Evolutionary conservation across 2,888 invertebrate genomes (phyloP).

Genomic region (Cerastis leucographa): DNA sequence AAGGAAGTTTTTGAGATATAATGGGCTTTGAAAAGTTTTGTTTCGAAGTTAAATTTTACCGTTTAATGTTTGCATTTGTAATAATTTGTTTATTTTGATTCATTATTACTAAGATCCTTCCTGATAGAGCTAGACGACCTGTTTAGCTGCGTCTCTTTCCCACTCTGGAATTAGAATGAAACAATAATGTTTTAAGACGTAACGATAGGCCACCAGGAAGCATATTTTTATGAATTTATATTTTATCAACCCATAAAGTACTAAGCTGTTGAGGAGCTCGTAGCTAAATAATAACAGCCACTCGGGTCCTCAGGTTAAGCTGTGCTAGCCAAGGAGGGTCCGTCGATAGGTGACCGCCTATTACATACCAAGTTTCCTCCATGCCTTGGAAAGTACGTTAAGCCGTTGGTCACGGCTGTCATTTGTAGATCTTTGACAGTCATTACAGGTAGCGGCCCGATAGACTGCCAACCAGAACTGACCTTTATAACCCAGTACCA

Average conservation of each 20-base stretch:
- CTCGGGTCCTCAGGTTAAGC: background rate
- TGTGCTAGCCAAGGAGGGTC: no score
- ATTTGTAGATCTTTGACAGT: no score
- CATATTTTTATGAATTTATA: background rate
- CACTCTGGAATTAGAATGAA: no score
- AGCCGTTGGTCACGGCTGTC: no score
- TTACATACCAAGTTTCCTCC: background rate
- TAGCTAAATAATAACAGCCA: background rate
- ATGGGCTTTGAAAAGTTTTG: conserved; percentile 17
- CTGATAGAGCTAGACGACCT: no score
- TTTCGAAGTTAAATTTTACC: background rate
- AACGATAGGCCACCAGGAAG: no score
- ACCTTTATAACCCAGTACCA: background rate
- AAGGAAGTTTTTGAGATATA: conserved; percentile 29
- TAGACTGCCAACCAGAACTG: no score
- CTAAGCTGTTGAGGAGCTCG: background rate
- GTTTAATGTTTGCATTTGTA: background rate
- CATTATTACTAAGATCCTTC: background rate
- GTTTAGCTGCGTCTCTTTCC: no score
- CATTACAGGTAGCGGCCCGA: no score
- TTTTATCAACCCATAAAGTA: background rate
- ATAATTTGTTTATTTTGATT: conserved; percentile 6
- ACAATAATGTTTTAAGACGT: no score
- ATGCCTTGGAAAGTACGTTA: background rate
- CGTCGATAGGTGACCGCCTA: background rate